phyloP scores from a whole-genome alignment of 2,888 invertebrate species.

The Bimastos eiseni region DNA sequence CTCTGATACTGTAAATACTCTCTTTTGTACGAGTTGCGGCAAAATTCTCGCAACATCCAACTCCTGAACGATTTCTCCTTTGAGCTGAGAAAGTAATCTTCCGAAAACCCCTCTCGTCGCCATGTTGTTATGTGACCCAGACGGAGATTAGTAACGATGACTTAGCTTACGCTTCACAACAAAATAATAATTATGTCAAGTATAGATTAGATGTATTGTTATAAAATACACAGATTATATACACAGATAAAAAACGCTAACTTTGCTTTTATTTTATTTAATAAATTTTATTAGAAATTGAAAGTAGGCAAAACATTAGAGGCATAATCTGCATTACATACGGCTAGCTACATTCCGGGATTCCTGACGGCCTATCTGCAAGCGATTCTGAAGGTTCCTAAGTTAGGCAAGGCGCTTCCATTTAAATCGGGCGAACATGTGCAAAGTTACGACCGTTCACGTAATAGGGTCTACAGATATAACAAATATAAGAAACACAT shows the following conservation, averaged over 20 bases:
- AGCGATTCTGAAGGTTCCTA: neutral
- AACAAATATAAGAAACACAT: neutral
- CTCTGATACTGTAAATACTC: constrained; percentile 51
- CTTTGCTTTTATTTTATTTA: neutral
- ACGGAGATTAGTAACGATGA: neutral
- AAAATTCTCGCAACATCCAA: constrained; percentile 53
- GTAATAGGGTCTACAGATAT: neutral
- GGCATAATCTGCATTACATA: too few relatives aligned
- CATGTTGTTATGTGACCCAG: constrained; percentile 49
- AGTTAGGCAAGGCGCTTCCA: neutral
- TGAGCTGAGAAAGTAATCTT: constrained; percentile 52
- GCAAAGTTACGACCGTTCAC: neutral
- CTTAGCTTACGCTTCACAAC: neutral
- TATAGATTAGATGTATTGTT: too few relatives aligned
- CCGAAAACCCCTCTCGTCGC: constrained; percentile 53
- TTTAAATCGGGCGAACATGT: neutral
- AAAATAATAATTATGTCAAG: neutral
- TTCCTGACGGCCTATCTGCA: neutral
- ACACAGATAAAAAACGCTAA: neutral
- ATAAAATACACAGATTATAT: neutral
- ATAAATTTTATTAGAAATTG: neutral
- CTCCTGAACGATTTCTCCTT: constrained; percentile 50
- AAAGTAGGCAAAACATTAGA: neutral
- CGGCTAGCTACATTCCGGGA: neutral
- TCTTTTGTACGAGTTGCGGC: constrained; percentile 50